Evolutionary conservation across 2,113 vertebrate genomes (phyloP).

Genomic region (Redunca redunca): DNA sequence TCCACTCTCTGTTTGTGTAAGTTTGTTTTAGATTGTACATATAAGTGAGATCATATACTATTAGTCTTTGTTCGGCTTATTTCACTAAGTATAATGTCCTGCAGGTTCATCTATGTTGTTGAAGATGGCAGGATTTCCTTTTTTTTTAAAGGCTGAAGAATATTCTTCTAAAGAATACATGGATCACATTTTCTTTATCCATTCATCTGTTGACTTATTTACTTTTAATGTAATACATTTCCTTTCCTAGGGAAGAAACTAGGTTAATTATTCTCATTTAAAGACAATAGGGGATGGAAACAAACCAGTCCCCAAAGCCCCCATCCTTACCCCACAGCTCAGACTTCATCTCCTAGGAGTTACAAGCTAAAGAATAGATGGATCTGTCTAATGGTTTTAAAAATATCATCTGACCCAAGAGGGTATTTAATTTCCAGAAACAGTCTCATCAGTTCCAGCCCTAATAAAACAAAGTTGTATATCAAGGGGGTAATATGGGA

Average conservation of each 20-base stretch:
- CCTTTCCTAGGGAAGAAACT: background rate
- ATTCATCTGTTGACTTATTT: background rate
- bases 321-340: background rate
- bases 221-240: background rate
- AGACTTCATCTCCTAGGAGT: background rate
- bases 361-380: background rate
- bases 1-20: background rate
- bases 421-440: background rate
- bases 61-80: background rate
- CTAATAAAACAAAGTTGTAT: background rate
- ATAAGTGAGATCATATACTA: background rate
- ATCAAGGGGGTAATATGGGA: background rate
- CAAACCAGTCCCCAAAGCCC: background rate
- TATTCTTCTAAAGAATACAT: background rate
- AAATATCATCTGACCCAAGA: background rate
- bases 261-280: background rate
- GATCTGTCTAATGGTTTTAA: background rate
- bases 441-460: background rate
- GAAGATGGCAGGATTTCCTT: background rate
- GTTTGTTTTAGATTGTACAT: background rate
- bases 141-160: background rate
- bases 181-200: background rate
- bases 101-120: background rate
- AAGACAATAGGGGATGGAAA: background rate
- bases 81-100: background rate